A percentile compares a stretch with the other conserved stretches of the same genome.
These are phyloP conservation scores for Andrena praecox DNA, from an alignment of 2,888 invertebrate species.

Conservation along the genomic window DNA sequence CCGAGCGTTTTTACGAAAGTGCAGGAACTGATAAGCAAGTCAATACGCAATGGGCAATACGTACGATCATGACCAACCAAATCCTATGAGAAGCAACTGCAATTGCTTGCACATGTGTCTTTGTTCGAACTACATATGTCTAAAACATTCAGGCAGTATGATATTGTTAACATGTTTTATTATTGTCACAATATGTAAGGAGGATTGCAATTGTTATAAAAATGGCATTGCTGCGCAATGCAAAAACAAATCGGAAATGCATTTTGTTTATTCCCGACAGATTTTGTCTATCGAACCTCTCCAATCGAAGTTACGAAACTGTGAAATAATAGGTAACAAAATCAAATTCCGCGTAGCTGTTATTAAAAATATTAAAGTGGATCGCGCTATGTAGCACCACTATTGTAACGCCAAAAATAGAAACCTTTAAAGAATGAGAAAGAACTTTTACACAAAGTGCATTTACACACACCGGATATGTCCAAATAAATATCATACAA, in stretches of 20 bases:
- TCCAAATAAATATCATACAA: constrained; percentile 3
- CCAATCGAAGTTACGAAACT: neutral
- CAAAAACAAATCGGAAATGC: constrained; percentile 46
- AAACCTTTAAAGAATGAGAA: neutral
- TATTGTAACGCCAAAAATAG: constrained; percentile 7
- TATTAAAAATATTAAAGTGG: constrained; percentile 5
- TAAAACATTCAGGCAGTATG: constrained; percentile 70
- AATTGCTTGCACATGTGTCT: constrained; percentile 35
- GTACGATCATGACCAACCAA: constrained; percentile 3
- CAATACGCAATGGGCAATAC: neutral
- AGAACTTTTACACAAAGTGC: constrained; percentile 19
- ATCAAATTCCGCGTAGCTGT: constrained; percentile 9
- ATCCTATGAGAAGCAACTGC: constrained; percentile 15
- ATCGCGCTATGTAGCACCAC: constrained; percentile 6
- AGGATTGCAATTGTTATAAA: constrained; percentile 78
- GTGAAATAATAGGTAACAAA: constrained; percentile 20
- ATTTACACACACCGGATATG: constrained; percentile 1
- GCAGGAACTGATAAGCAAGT: constrained; percentile 14
- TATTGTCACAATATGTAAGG: constrained; percentile 74
- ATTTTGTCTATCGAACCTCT: constrained; percentile 48
- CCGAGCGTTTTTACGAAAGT: neutral
- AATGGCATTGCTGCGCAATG: constrained; percentile 81
- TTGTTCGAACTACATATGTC: constrained; percentile 34
- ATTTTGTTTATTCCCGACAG: constrained; percentile 60
- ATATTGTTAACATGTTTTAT: constrained; percentile 78